Conservation (phyloP, 2,113 vertebrate species). For the Chloebia gouldiae region DNA sequence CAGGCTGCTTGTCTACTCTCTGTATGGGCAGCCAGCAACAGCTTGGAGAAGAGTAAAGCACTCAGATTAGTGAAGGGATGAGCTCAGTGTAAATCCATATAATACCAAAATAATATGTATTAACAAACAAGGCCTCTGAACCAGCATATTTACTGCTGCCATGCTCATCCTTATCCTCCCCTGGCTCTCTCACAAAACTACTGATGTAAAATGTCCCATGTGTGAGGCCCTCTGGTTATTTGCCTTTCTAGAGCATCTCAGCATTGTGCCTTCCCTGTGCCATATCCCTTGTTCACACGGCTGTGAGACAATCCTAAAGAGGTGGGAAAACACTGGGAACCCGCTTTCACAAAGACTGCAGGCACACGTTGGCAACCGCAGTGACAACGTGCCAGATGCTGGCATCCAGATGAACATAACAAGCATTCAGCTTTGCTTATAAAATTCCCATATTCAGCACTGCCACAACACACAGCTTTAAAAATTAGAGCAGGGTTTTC, state of each 20-base stretch:
- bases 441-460: conserved; percentile 40
- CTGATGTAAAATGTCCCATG: background rate
- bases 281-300: background rate
- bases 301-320: background rate
- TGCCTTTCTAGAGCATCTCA: background rate
- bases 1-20: conserved; percentile 15
- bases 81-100: conserved; percentile 42
- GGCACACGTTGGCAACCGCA: accelerated
- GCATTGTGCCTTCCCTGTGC: accelerated
- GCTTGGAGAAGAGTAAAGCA: conserved; percentile 16
- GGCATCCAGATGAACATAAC: background rate
- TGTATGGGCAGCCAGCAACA: background rate
- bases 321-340: background rate
- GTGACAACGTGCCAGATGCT: background rate
- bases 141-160: background rate
- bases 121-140: conserved; percentile 14
- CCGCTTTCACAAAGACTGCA: background rate
- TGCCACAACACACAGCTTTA: conserved; percentile 9
- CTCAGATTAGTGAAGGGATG: conserved; percentile 31
- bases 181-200: background rate
- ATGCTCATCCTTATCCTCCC: background rate
- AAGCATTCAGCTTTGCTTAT: background rate
- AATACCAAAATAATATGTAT: conserved; percentile 16
- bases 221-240: background rate
- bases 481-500: conserved; percentile 45